Percentiles rank a stretch among this genome's conserved stretches.
phyloP scores from a whole-genome alignment of 2,797 vertebrate species.

The Hylomyscus alleni region DNA sequence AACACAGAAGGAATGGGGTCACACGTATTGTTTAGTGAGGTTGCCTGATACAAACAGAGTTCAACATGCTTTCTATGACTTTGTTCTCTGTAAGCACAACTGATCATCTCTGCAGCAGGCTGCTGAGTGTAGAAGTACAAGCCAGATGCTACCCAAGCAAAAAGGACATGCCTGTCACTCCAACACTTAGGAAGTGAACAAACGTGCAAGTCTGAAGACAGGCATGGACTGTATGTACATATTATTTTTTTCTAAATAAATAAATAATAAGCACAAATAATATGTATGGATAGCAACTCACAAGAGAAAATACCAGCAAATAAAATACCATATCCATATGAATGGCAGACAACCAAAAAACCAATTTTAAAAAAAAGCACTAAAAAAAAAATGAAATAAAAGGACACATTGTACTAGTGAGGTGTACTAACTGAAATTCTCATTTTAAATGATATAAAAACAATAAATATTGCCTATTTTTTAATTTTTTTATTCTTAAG shows the following conservation, averaged over 20 bases:
- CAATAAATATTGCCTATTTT: slow-evolving; percentile 24
- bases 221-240: background rate
- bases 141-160: background rate
- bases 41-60: background rate
- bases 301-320: slow-evolving; percentile 54
- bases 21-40: background rate
- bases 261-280: background rate
- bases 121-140: slow-evolving; percentile 23
- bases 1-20: slow-evolving; percentile 19
- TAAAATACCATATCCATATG: background rate
- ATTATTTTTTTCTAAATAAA: background rate
- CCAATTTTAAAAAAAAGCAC: slow-evolving; percentile 2
- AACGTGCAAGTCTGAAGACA: background rate
- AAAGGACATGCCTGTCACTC: too few species aligned
- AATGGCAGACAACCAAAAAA: background rate
- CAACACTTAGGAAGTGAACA: background rate
- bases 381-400: background rate
- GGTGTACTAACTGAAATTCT: background rate
- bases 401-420: background rate
- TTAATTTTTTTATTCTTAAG: background rate
- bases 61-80: slow-evolving; percentile 27
- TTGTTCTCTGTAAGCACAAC: slow-evolving; percentile 39
- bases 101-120: background rate
- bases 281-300: background rate
- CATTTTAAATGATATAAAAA: slow-evolving; percentile 34